phyloP scores from a whole-genome alignment of 2,888 invertebrate species.

The Iselma pallidipennis region DNA sequence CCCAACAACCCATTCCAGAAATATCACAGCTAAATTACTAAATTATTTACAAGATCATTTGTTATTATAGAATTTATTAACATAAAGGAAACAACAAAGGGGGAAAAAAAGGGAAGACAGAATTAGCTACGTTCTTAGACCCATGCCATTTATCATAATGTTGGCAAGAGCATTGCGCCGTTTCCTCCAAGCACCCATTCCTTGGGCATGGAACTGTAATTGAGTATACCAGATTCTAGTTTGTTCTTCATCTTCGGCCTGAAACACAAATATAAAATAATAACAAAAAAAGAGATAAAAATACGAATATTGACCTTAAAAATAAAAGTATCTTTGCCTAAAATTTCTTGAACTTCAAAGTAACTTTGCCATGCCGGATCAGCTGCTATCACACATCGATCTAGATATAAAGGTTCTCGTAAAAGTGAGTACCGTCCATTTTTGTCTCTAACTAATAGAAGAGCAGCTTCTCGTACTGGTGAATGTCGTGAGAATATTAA shows the following conservation, averaged over 20 bases:
- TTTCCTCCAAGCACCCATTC: slow-evolving; percentile 90
- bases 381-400: slow-evolving; percentile 87
- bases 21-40: slow-evolving; percentile 60
- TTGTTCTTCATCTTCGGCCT: slow-evolving; percentile 87
- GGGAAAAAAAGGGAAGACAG: too few relatives aligned
- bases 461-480: slow-evolving; percentile 83
- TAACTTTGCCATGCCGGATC: slow-evolving; percentile 92
- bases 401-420: slow-evolving; percentile 88
- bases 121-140: slow-evolving; percentile 48
- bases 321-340: slow-evolving; percentile 90
- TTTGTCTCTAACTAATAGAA: slow-evolving; percentile 87
- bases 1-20: slow-evolving; percentile 49
- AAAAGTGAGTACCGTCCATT: slow-evolving; percentile 83
- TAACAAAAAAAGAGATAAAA: slow-evolving; percentile 1
- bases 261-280: slow-evolving; percentile 42
- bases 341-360: slow-evolving; percentile 92
- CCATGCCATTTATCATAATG: slow-evolving; percentile 92
- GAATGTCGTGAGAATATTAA: slow-evolving; percentile 70
- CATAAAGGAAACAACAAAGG: slow-evolving; percentile 21
- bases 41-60: slow-evolving; percentile 43
- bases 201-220: slow-evolving; percentile 87
- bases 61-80: slow-evolving; percentile 11
- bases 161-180: slow-evolving; percentile 93
- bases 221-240: slow-evolving; percentile 90
- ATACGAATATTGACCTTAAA: slow-evolving; percentile 73